Conservation (phyloP, 2,113 vertebrate genomes). For the Pterocles gutturalis region DNA sequence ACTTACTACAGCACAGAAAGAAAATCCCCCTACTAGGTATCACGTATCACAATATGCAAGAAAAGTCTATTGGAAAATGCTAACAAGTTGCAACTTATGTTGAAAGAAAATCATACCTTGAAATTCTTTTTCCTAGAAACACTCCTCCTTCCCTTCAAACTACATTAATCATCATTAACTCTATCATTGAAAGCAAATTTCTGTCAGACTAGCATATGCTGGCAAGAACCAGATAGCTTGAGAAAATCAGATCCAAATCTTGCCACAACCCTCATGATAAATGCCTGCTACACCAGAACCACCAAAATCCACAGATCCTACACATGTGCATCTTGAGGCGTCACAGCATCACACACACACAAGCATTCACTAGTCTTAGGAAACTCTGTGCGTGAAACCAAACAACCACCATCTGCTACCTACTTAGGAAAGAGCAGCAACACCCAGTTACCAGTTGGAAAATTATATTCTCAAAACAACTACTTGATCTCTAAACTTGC, state of each 20-base stretch:
- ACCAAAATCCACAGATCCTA: not conserved
- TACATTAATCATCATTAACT: not conserved
- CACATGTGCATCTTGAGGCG: not conserved
- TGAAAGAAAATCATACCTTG: constrained; percentile 1
- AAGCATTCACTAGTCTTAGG: not conserved
- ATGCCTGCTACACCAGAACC: not conserved
- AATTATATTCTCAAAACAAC: not conserved
- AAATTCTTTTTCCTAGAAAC: constrained; percentile 20
- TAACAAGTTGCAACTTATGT: not conserved
- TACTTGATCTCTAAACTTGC: not conserved
- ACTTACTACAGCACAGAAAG: not conserved
- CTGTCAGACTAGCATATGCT: not conserved
- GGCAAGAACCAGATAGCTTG: not conserved
- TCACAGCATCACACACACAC: not conserved
- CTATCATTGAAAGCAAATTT: not conserved
- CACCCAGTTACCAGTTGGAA: not conserved
- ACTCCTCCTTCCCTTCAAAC: not conserved
- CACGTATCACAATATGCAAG: not conserved
- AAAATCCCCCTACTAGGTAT: not conserved
- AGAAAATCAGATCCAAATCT: not conserved
- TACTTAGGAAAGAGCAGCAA: not conserved
- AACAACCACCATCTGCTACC: not conserved
- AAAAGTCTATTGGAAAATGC: not conserved
- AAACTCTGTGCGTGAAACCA: not conserved
- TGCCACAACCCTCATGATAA: not conserved